These are phyloP conservation scores for Chalcis sispes DNA, from an alignment of 2,888 invertebrate species.

Conservation along the genomic window DNA sequence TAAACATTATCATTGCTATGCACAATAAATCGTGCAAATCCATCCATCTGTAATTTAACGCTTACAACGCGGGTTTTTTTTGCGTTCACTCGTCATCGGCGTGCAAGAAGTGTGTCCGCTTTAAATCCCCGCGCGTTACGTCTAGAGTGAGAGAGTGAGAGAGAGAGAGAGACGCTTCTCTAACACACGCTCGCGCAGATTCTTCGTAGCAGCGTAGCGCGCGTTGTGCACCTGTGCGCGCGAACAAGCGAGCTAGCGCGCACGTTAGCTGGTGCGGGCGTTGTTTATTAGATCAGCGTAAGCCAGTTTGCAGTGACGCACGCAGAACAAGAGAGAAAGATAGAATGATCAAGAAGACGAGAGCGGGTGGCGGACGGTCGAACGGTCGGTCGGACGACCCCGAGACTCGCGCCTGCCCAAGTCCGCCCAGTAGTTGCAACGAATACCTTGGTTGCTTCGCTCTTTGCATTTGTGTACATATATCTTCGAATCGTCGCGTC, in stretches of 20 bases:
- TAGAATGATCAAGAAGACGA: not conserved
- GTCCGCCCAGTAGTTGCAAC: not conserved
- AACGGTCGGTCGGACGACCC: not conserved
- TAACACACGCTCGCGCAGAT: no score
- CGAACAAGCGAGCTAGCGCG: not conserved
- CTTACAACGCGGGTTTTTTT: no score
- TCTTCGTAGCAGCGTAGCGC: constrained; percentile 10
- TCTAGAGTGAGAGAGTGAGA: not conserved
- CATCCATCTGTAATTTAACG: no score
- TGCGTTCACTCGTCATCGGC: not conserved
- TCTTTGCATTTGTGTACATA: no score
- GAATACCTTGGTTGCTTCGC: no score
- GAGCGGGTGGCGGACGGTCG: not conserved
- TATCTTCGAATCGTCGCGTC: no score
- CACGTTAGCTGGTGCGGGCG: constrained; percentile 58
- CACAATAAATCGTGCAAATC: no score
- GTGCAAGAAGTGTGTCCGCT: not conserved
- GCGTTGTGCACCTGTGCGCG: constrained; percentile 6
- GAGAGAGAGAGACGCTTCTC: not conserved
- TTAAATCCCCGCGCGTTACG: not conserved
- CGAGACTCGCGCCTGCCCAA: not conserved
- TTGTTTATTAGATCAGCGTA: constrained; percentile 74
- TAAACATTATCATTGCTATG: no score
- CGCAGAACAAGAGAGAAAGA: constrained; percentile 18
- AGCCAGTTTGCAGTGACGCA: constrained; percentile 70